These are phyloP conservation scores for Acronicta alni DNA, from an alignment of 2,888 invertebrate genomes.

Conservation along the genomic window DNA sequence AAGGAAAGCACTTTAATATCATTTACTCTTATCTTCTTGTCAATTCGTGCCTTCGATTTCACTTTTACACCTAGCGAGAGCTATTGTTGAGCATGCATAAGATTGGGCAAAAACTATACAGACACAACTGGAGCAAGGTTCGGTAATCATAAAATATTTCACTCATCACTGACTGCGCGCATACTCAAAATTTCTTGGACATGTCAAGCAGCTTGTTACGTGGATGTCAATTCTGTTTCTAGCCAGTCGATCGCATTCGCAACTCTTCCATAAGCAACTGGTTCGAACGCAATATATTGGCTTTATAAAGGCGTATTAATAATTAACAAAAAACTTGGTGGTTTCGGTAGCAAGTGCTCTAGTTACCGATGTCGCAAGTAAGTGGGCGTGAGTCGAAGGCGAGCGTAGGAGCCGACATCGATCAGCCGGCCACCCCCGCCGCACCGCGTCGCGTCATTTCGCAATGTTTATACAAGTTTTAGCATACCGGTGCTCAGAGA, in stretches of 20 bases:
- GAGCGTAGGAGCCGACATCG: slow-evolving; percentile 81
- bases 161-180: slow-evolving; percentile 28
- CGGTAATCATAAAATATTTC: slow-evolving; percentile 36
- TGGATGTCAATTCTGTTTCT: slow-evolving; percentile 51
- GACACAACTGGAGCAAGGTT: slow-evolving; percentile 38
- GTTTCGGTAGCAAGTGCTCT: slow-evolving; percentile 80
- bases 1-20: slow-evolving; percentile 56
- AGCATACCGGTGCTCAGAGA: slow-evolving; percentile 70
- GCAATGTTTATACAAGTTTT: slow-evolving; percentile 70
- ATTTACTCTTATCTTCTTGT: slow-evolving; percentile 46
- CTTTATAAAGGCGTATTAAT: slow-evolving; percentile 71
- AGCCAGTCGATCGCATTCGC: slow-evolving; percentile 48
- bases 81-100: slow-evolving; percentile 43
- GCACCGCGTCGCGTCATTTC: slow-evolving; percentile 63
- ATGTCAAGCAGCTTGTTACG: slow-evolving; percentile 46
- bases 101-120: slow-evolving; percentile 41
- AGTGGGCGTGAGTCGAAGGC: slow-evolving; percentile 79
- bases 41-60: slow-evolving; percentile 43
- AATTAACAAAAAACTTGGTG: slow-evolving; percentile 74
- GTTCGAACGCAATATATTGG: slow-evolving; percentile 64
- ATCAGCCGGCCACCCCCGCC: slow-evolving; percentile 76
- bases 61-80: slow-evolving; percentile 40
- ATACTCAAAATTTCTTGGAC: slow-evolving; percentile 36
- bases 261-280: slow-evolving; percentile 62
- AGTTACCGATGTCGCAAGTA: slow-evolving; percentile 82